Conservation (phyloP, 2,888 invertebrate species). For the Zhengitettix transpicula region DNA sequence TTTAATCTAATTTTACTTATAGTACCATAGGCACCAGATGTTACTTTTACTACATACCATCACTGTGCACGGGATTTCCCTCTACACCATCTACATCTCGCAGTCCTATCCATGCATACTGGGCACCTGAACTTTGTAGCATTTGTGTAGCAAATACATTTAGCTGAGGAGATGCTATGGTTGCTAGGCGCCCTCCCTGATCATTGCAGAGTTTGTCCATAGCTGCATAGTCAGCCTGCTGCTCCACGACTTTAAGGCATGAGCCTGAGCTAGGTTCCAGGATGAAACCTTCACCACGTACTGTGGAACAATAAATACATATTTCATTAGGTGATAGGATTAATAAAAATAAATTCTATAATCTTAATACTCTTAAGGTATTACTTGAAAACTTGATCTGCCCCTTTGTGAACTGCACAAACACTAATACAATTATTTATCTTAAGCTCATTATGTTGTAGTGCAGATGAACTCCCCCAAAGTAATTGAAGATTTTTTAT, state of each 20-base stretch:
- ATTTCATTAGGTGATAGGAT: neutral
- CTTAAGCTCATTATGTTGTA: too few species aligned
- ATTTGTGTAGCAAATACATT: neutral
- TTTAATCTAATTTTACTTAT: too few species aligned
- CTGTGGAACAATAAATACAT: neutral
- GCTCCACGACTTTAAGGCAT: neutral
- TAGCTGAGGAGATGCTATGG: neutral
- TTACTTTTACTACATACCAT: neutral
- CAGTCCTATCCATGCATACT: conserved; percentile 4
- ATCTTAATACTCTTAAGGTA: too few species aligned
- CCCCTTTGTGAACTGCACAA: too few species aligned
- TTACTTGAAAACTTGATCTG: too few species aligned
- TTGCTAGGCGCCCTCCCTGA: conserved; percentile 1
- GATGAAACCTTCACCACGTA: conserved; percentile 1
- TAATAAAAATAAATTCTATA: neutral
- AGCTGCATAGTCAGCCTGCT: conserved; percentile 1
- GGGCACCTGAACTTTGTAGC: neutral
- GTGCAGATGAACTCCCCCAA: too few species aligned
- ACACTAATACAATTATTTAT: too few species aligned
- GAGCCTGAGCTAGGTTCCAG: conserved; percentile 1
- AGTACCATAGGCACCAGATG: too few species aligned
- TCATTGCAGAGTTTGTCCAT: neutral
- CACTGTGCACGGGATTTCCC: conserved; percentile 4
- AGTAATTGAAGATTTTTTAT: too few species aligned
- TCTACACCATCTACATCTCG: neutral